These are phyloP conservation scores for Nasua narica DNA, from an alignment of 2,797 vertebrate species.

Conservation along the genomic window DNA sequence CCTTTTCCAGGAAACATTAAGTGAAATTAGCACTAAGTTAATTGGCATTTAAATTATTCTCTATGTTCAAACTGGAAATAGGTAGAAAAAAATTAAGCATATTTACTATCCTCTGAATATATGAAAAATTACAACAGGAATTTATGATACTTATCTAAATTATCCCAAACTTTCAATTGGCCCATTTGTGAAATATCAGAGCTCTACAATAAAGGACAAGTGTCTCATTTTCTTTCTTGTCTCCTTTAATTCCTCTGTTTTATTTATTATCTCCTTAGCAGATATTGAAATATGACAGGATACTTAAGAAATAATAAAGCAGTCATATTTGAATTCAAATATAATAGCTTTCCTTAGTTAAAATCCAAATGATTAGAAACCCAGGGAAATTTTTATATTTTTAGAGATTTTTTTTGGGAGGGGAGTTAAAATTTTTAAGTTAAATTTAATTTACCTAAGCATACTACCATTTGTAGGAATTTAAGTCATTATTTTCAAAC, in stretches of 20 bases:
- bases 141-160: neutral
- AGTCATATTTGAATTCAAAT: conserved; percentile 22
- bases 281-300: conserved; percentile 23
- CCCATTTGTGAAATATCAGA: neutral
- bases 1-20: neutral
- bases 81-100: neutral
- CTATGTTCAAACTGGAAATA: neutral
- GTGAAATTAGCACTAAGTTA: neutral
- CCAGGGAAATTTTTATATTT: neutral
- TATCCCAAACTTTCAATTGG: neutral
- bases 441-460: neutral
- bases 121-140: neutral
- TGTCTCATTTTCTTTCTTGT: conserved; percentile 32
- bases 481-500: neutral
- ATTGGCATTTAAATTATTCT: neutral
- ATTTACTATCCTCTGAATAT: neutral
- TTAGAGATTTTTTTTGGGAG: neutral
- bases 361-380: neutral
- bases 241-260: neutral
- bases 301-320: conserved; percentile 1
- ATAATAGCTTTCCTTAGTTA: neutral
- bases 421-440: neutral
- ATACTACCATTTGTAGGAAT: neutral
- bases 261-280: neutral
- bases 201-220: neutral